Percentiles rank a stretch among this genome's conserved stretches.
These are phyloP conservation scores for Kuschelorhynchus macadamiae DNA, from an alignment of 2,888 invertebrate species.

Conservation along the genomic window DNA sequence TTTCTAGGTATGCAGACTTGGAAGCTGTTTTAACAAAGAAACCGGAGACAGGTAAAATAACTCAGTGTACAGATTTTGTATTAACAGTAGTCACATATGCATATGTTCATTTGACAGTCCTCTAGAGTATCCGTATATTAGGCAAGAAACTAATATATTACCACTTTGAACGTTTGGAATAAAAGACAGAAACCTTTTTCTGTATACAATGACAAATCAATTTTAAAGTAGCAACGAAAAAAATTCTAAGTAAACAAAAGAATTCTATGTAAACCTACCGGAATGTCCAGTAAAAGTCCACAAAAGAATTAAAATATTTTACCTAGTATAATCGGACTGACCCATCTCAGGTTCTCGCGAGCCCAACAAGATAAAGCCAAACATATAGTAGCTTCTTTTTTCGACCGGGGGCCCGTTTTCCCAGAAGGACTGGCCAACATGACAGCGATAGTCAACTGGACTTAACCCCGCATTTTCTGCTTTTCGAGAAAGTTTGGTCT, in stretches of 20 bases:
- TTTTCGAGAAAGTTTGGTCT: no score
- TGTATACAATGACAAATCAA: not conserved
- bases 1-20: no score
- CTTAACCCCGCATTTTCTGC: no score
- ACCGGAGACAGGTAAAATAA: no score
- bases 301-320: conserved; percentile 48
- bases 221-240: not conserved
- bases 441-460: conserved; percentile 12
- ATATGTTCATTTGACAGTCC: no score
- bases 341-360: conserved; percentile 42
- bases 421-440: conserved; percentile 31
- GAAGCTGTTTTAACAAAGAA: no score
- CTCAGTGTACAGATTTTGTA: no score
- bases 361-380: conserved; percentile 35
- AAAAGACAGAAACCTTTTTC: no score
- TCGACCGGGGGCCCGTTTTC: conserved; percentile 21
- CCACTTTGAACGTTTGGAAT: no score
- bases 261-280: conserved; percentile 18
- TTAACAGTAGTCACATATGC: no score
- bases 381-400: conserved; percentile 45
- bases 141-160: no score
- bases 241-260: not conserved
- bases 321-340: conserved; percentile 39
- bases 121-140: no score
- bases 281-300: conserved; percentile 33